Conservation (phyloP, 2,888 invertebrate species). For the Cyrtodaria siliqua region DNA sequence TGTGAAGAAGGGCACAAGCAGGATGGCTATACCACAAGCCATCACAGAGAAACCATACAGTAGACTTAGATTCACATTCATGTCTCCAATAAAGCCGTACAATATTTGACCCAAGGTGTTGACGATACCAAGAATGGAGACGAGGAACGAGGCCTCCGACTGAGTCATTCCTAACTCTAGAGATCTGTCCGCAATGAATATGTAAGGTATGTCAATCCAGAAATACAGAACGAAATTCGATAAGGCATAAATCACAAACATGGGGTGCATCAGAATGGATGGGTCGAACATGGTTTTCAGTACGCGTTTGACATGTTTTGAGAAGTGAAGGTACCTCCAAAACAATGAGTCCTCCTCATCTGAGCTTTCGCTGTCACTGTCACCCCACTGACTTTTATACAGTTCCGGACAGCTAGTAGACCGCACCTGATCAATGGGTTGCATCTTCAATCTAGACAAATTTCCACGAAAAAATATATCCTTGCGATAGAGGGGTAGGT, state of each 20-base stretch:
- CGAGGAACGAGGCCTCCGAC: constrained; percentile 89
- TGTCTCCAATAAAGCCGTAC: constrained; percentile 96
- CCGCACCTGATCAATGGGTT: constrained; percentile 38
- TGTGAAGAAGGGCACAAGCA: constrained; percentile 77
- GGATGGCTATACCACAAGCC: constrained; percentile 85
- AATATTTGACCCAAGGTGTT: constrained; percentile 92
- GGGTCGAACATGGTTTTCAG: constrained; percentile 81
- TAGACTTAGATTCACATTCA: constrained; percentile 92
- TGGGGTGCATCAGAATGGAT: constrained; percentile 75
- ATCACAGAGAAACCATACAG: constrained; percentile 93
- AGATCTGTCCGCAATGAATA: constrained; percentile 94
- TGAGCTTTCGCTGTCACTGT: constrained; percentile 66
- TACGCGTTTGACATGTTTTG: constrained; percentile 73
- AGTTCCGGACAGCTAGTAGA: constrained; percentile 97
- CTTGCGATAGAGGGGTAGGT: constrained; percentile 80
- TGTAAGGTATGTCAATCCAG: constrained; percentile 97
- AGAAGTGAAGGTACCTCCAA: constrained; percentile 61
- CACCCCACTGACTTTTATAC: constrained; percentile 65
- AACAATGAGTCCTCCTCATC: constrained; percentile 60
- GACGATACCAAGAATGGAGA: constrained; percentile 92
- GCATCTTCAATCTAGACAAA: constrained; percentile 64
- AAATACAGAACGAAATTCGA: constrained; percentile 93
- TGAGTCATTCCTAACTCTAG: constrained; percentile 88
- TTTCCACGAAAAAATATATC: constrained; percentile 85
- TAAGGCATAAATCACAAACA: constrained; percentile 89